phyloP scores from a whole-genome alignment of 1,140 invertebrate species.

The Notospermus geniculatus region DNA sequence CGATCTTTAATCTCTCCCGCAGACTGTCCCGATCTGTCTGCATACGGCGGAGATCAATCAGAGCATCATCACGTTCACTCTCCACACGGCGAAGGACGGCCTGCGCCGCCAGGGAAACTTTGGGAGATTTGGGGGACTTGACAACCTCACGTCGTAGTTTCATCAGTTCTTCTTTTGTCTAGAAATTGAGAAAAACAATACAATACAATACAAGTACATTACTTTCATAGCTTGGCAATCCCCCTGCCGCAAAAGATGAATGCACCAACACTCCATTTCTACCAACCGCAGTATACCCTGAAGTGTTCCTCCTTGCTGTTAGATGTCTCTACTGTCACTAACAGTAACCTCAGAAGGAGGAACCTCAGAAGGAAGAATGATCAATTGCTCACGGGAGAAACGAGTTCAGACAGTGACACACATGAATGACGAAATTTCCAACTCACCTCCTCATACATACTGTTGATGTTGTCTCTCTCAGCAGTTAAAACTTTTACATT shows the following conservation, averaged over 20 bases:
- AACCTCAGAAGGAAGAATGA: too few species aligned
- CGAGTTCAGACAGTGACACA: too few species aligned
- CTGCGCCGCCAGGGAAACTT: constrained; percentile 54
- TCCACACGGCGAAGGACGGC: constrained; percentile 52
- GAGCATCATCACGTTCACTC: constrained; percentile 52
- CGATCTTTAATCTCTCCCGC: constrained; percentile 56
- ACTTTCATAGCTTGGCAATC: too few species aligned
- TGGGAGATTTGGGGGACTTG: constrained; percentile 47
- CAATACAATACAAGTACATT: too few species aligned
- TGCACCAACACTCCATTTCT: too few species aligned
- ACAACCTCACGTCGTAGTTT: constrained; percentile 46
- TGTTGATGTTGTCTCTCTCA: constrained; percentile 53
- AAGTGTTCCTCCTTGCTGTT: too few species aligned
- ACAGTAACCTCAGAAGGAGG: too few species aligned
- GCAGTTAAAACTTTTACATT: constrained; percentile 55
- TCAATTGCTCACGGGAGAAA: too few species aligned
- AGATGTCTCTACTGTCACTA: too few species aligned
- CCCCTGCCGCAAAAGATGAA: too few species aligned
- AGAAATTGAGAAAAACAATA: too few species aligned
- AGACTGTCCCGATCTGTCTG: constrained; percentile 54
- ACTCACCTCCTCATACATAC: constrained; percentile 53
- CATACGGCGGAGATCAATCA: constrained; percentile 46
- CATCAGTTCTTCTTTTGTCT: constrained; percentile 52
- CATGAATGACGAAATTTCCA: background rate
- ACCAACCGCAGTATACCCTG: too few species aligned